These are phyloP conservation scores for Phenganax subtilis DNA, from an alignment of 92 coral and sea anemone species.

Conservation along the genomic window DNA sequence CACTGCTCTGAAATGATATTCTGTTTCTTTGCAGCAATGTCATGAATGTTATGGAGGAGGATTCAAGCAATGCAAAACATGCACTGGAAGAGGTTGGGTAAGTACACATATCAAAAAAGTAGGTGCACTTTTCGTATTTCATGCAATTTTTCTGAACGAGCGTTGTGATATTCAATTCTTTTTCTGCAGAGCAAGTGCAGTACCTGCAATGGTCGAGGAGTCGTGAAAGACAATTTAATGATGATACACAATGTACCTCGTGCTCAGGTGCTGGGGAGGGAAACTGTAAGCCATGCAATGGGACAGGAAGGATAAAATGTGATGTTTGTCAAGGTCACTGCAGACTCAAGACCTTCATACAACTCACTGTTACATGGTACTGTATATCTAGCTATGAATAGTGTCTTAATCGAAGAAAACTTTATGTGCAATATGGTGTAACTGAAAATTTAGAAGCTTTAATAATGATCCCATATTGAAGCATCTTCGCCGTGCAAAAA, in stretches of 20 bases:
- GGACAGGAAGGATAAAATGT: constrained; percentile 70
- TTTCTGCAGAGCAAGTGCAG: constrained; percentile 11
- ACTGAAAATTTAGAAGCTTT: too few species aligned
- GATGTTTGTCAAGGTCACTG: constrained; percentile 68
- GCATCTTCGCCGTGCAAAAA: too few species aligned
- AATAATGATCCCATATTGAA: too few species aligned
- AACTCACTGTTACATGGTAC: constrained; percentile 78
- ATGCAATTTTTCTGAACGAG: not conserved
- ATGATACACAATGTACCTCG: not conserved
- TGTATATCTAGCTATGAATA: not conserved
- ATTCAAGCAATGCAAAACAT: constrained; percentile 70
- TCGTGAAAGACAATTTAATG: not conserved
- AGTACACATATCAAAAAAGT: not conserved
- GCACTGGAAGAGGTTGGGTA: constrained; percentile 84
- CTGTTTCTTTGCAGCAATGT: constrained; percentile 61
- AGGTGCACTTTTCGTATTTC: not conserved
- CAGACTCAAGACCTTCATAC: constrained; percentile 75
- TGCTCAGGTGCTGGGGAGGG: constrained; percentile 40
- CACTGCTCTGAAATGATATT: not conserved
- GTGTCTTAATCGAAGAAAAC: too few species aligned
- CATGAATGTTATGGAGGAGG: constrained; percentile 80
- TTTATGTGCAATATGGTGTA: too few species aligned
- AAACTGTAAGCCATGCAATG: constrained; percentile 56
- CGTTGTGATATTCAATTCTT: not conserved
- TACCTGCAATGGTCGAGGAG: not conserved